These are phyloP conservation scores for Heliconius ismenius DNA, from an alignment of 2,888 invertebrate genomes.

Conservation along the genomic window DNA sequence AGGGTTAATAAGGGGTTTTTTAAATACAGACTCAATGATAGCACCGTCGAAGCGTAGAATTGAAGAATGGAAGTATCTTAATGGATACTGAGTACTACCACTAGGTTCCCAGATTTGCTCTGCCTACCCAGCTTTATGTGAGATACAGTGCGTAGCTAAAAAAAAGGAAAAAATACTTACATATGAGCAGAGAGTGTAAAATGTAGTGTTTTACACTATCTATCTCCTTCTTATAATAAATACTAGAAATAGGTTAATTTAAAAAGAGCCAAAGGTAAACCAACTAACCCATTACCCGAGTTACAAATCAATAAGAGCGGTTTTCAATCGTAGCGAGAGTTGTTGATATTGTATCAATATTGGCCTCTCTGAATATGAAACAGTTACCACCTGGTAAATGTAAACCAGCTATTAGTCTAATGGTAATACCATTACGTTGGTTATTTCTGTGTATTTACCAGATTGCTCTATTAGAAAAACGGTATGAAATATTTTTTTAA, in stretches of 20 bases:
- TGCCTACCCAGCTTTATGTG: no score
- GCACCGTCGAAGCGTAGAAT: neutral
- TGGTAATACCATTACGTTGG: neutral
- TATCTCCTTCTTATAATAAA: neutral
- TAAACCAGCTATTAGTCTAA: conserved; percentile 18
- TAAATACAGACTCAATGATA: neutral
- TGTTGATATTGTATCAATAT: conserved; percentile 10
- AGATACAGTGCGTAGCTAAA: no score
- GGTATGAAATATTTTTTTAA: neutral
- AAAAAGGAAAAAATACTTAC: no score
- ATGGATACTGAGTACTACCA: no score
- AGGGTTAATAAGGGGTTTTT: neutral
- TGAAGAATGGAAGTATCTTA: no score
- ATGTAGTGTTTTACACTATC: neutral
- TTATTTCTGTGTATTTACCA: neutral
- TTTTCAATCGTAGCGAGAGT: neutral
- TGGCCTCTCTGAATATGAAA: conserved; percentile 7
- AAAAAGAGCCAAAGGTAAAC: conserved; percentile 1
- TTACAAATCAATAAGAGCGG: neutral
- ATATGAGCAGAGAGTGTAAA: neutral
- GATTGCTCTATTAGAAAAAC: neutral
- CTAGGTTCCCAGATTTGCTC: no score
- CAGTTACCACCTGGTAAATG: conserved; percentile 11
- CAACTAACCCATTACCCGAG: neutral
- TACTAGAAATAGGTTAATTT: no score